A percentile compares a stretch with the other conserved stretches of the same genome.
Conservation (phyloP, 2,797 vertebrate species). For the Gymnoscopelus microlampas region DNA sequence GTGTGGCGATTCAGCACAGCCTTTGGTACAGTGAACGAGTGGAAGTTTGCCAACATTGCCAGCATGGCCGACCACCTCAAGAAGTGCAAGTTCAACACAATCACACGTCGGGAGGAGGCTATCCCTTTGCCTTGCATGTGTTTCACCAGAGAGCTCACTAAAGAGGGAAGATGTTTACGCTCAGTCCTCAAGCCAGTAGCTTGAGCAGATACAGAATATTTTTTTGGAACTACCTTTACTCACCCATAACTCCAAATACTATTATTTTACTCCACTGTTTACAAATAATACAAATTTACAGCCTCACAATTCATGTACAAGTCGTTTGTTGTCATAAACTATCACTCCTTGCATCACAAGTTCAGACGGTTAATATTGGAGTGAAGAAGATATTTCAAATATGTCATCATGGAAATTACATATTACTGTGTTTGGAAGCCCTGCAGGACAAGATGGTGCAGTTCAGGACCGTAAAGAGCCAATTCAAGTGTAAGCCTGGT, state of each 20-base stretch:
- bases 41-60: conserved; percentile 97
- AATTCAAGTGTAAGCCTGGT: conserved; percentile 42
- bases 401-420: too few relatives aligned
- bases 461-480: conserved; percentile 28
- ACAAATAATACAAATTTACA: conserved; percentile 46
- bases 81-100: conserved; percentile 93
- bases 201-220: conserved; percentile 68
- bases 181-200: conserved; percentile 97
- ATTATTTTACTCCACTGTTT: conserved; percentile 57
- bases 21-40: conserved; percentile 95
- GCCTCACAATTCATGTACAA: conserved; percentile 28
- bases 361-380: too few relatives aligned
- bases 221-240: conserved; percentile 38
- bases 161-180: conserved; percentile 93
- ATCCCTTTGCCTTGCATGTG: conserved; percentile 98
- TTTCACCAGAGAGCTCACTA: conserved; percentile 96
- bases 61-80: conserved; percentile 99
- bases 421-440: too few relatives aligned
- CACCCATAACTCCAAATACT: conserved; percentile 36
- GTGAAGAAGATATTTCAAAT: too few relatives aligned
- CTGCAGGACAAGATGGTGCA: conserved; percentile 5
- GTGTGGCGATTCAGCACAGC: conserved; percentile 99
- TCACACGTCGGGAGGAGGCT: conserved; percentile 91
- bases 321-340: conserved; percentile 2
- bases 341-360: not conserved